Base-by-base conservation (phyloP, 2,113 vertebrate genomes). In the Ciconia maguari region DNA sequence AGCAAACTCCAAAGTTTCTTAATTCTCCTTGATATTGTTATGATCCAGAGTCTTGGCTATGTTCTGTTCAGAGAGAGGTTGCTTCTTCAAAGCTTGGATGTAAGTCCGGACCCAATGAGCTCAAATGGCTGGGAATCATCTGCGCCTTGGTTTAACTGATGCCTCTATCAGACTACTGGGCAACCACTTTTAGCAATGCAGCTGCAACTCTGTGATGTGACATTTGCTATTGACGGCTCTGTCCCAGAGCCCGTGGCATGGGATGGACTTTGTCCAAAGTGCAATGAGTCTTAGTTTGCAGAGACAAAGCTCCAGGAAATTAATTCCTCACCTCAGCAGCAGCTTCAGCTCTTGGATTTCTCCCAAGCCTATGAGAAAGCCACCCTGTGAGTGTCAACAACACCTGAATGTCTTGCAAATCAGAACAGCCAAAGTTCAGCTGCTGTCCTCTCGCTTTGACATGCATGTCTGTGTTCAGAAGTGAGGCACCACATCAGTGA, bases 401-500 rank as follows among this genome's bases (percentile, higher is more conserved):
- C 75, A 44, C 90, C 82, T 90, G 78, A 96, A 65, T 42, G 44
- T 86, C 85, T 89, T 75, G 61, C 83, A 77, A 64, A 86, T 94
- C 81, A 91, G 88, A 93, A 58, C 22, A 68, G 61, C 68, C 69
- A 41, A 93, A 94, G 87, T 95, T 93, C 93, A 81, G 70, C 92
- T 81, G 93, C 79, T 94, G 70, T 57, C 64, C 91, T 96, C 90
- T 72, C 19, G 2, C 49, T 74, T 87, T 88, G 69, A 94, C 70
- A 64, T n/a, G 57, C 1, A 2, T 77, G 66, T 89, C 60, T 46
- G 17, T 75, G 94, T 68, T 96, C 87, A 87, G 77, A 93, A 92
- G 88, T 29, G 49, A 86, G 52, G 52, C 57, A 70, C 36, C 38
- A 32, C 51, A 46, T 71, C 7, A 1, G 41, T 93, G 94, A 96